Percentiles rank a stretch among this genome's conserved stretches.
Evolutionary conservation across 2,113 vertebrate species (phyloP).

Genomic region (Phocoena sinus): DNA sequence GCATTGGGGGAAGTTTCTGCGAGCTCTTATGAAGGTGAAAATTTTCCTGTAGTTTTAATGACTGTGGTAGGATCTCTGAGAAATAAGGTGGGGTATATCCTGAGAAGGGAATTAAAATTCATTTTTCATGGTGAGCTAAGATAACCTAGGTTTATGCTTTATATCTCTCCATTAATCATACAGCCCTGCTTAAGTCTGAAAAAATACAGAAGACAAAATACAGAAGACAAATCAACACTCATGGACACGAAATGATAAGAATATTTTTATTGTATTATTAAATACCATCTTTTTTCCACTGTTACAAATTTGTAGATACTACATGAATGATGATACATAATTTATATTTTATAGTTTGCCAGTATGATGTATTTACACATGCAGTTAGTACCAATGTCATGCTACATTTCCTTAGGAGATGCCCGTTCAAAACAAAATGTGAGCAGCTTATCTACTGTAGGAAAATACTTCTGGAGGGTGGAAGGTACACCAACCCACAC

Average conservation of each 20-base stretch:
- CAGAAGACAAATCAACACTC: conserved; percentile 28
- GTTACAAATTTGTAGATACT: conserved; percentile 88
- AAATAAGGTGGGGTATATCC: not conserved
- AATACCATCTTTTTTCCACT: conserved; percentile 85
- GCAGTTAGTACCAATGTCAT: conserved; percentile 90
- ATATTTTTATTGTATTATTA: conserved; percentile 96
- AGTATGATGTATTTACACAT: conserved; percentile 88
- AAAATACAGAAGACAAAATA: conserved; percentile 46
- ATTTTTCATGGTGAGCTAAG: conserved; percentile 22
- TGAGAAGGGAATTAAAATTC: conserved; percentile 20
- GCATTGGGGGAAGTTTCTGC: not conserved
- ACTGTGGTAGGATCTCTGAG: not conserved
- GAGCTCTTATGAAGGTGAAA: not conserved
- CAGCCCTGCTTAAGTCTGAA: conserved; percentile 12
- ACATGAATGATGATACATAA: conserved; percentile 86
- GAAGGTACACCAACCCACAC: conserved; percentile 73
- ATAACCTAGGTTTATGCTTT: conserved; percentile 1
- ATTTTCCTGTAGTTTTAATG: not conserved
- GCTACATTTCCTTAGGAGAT: conserved; percentile 90
- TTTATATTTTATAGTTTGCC: conserved; percentile 80
- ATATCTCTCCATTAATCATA: not conserved
- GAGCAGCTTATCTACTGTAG: conserved; percentile 75
- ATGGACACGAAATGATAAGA: conserved; percentile 82
- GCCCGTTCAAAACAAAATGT: conserved; percentile 74
- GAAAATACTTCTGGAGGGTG: conserved; percentile 77